These are phyloP conservation scores for Pangasius djambal DNA, from an alignment of 2,797 vertebrate genomes.

Conservation along the genomic window DNA sequence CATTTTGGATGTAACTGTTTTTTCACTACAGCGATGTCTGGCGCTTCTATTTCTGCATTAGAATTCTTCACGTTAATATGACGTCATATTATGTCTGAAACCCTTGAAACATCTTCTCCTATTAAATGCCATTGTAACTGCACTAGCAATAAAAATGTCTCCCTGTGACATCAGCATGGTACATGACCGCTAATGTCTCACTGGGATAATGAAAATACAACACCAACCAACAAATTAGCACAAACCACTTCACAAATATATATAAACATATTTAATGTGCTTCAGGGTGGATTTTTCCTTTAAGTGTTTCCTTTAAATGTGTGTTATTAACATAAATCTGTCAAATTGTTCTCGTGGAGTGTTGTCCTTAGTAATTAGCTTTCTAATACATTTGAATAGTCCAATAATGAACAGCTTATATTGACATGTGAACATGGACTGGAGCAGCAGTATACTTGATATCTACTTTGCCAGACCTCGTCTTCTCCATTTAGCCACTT, in stretches of 20 bases:
- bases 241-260: neutral
- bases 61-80: no score
- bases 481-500: conserved; percentile 19
- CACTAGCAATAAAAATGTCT: neutral
- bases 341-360: neutral
- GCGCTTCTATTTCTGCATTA: neutral
- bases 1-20: neutral
- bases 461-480: neutral
- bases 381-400: neutral
- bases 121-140: neutral
- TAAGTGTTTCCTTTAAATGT: neutral
- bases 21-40: neutral
- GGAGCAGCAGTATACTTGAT: neutral
- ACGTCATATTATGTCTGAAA: neutral
- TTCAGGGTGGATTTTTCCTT: neutral
- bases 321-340: neutral
- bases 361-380: neutral
- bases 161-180: neutral
- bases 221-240: neutral
- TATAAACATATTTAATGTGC: neutral
- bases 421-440: neutral
- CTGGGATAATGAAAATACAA: neutral
- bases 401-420: neutral
- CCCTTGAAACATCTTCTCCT: neutral
- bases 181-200: neutral